phyloP scores from a whole-genome alignment of 1,140 invertebrate species.

The Homalodisca vitripennis region DNA sequence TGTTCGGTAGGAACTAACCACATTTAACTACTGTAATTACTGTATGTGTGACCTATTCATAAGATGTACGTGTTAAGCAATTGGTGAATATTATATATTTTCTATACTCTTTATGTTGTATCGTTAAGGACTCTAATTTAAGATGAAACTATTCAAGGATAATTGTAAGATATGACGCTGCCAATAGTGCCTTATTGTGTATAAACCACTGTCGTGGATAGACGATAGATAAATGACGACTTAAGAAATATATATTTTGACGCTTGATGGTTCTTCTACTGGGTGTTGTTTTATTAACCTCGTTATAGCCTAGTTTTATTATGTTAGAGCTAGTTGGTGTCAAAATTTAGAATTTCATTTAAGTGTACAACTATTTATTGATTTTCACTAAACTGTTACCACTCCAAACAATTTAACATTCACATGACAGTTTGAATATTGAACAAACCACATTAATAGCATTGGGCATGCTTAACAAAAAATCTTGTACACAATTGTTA shows the following conservation, averaged over 20 bases:
- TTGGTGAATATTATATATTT: conserved; percentile 33
- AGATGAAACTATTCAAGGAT: conserved; percentile 28
- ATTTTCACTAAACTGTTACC: too few relatives aligned
- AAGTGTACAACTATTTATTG: too few relatives aligned
- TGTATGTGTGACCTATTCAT: conserved; percentile 23
- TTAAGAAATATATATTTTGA: conserved; percentile 31
- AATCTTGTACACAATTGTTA: too few relatives aligned
- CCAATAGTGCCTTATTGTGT: conserved; percentile 37
- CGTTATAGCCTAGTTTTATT: too few relatives aligned
- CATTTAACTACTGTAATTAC: conserved; percentile 2
- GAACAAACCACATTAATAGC: too few relatives aligned
- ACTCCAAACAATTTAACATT: too few relatives aligned
- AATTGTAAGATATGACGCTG: conserved; percentile 21
- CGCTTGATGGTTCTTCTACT: conserved; percentile 45
- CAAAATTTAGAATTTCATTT: too few relatives aligned
- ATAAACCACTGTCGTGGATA: conserved; percentile 45
- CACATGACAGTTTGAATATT: too few relatives aligned
- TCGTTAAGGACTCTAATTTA: conserved; percentile 6
- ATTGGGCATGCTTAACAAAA: too few relatives aligned
- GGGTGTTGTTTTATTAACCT: conserved; percentile 35
- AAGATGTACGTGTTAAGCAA: conserved; percentile 29
- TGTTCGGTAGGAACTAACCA: conserved; percentile 3
- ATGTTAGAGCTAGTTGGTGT: too few relatives aligned
- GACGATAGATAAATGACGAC: conserved; percentile 36
- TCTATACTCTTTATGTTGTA: conserved; percentile 32